phyloP scores from a whole-genome alignment of 2,888 invertebrate species.

The Eutolmus rufibarbis region DNA sequence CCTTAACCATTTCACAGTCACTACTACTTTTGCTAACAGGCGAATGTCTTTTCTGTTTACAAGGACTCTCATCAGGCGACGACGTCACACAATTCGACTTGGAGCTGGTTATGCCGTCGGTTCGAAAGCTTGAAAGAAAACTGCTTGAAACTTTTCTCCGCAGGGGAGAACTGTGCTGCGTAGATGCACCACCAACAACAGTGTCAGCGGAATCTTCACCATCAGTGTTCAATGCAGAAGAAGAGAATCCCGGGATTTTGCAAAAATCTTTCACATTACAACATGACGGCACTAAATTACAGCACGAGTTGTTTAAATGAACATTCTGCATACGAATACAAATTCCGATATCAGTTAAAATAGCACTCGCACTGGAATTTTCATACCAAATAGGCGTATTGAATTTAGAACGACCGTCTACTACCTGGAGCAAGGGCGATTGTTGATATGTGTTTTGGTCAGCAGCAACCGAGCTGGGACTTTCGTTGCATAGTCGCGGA shows the following conservation, averaged over 20 bases:
- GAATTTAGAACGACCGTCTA: conserved; percentile 3
- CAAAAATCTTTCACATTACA: conserved; percentile 44
- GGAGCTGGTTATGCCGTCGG: not conserved
- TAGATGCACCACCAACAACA: not conserved
- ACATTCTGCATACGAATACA: conserved; percentile 50
- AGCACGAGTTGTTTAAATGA: conserved; percentile 40
- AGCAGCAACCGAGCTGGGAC: not conserved
- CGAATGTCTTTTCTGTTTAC: not conserved
- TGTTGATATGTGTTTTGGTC: not conserved
- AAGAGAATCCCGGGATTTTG: not conserved
- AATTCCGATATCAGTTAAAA: conserved; percentile 49
- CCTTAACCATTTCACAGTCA: not conserved
- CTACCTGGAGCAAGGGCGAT: not conserved
- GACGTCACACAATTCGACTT: not conserved
- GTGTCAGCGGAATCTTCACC: not conserved
- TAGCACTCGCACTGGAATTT: conserved; percentile 42
- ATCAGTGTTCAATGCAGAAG: not conserved
- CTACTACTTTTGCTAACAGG: not conserved
- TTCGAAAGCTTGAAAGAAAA: not conserved
- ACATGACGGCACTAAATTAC: conserved; percentile 42
- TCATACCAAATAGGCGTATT: not conserved
- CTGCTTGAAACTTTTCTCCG: not conserved
- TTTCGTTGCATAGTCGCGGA: not conserved
- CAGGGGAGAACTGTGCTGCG: not conserved
- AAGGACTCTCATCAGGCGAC: not conserved